Conservation (phyloP, 2,797 vertebrate species). For the Lemur catta region DNA sequence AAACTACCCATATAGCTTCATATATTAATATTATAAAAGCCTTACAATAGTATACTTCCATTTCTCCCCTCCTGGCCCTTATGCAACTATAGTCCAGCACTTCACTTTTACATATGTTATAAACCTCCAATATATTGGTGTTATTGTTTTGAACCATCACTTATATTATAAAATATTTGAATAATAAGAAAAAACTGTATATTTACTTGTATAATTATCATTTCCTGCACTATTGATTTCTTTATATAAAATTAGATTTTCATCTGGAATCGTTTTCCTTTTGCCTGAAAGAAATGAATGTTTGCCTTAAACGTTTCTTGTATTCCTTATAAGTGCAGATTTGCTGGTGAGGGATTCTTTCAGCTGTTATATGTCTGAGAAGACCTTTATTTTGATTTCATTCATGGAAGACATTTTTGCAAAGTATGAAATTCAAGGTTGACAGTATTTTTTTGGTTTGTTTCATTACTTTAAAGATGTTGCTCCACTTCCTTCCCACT, state of each 20-base stretch:
- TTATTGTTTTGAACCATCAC: not conserved
- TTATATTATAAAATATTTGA: not conserved
- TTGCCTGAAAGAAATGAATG: not conserved
- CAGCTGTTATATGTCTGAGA: not conserved
- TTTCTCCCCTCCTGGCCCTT: not conserved
- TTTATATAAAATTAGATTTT: not conserved
- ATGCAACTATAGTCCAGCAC: not conserved
- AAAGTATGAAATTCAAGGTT: not conserved
- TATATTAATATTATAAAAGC: fast-evolving
- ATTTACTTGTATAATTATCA: not conserved
- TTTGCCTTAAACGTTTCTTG: not conserved
- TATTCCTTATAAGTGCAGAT: not conserved
- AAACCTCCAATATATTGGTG: not conserved
- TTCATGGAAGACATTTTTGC: not conserved
- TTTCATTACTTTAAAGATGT: not conserved
- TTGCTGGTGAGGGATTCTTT: not conserved
- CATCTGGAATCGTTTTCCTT: not conserved
- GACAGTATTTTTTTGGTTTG: not conserved
- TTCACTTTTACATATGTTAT: not conserved
- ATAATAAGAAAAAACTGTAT: not conserved
- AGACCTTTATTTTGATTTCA: not conserved
- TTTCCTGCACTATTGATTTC: not conserved
- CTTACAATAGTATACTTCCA: fast-evolving
- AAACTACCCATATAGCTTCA: fast-evolving
- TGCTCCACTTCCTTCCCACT: not conserved